phyloP scores from a whole-genome alignment of 2,888 invertebrate species.

The Drosophila villosipedis region DNA sequence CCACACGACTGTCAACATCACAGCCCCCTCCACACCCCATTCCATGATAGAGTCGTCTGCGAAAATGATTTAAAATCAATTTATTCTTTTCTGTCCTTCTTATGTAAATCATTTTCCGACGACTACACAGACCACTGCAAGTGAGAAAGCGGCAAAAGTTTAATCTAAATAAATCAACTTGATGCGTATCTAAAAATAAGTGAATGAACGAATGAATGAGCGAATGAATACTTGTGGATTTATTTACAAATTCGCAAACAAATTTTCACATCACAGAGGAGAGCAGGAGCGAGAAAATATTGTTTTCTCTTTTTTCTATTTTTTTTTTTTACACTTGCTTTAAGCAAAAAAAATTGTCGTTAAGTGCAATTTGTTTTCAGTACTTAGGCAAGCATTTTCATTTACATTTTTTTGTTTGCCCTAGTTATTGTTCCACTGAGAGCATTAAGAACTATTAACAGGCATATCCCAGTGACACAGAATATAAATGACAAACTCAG shows the following conservation, averaged over 20 bases:
- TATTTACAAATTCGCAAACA: constrained; percentile 82
- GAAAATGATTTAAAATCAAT: constrained; percentile 84
- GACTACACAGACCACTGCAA: constrained; percentile 41
- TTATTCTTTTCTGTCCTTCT: constrained; percentile 80
- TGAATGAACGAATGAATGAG: constrained; percentile 42
- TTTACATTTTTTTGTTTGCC: not conserved
- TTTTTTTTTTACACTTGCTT: constrained; percentile 3
- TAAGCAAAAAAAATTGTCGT: constrained; percentile 22
- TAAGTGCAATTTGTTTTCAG: constrained; percentile 36
- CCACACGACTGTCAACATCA: constrained; percentile 43
- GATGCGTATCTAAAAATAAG: constrained; percentile 74
- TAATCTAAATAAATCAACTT: constrained; percentile 82
- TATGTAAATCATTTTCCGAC: constrained; percentile 79
- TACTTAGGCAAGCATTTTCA: constrained; percentile 1
- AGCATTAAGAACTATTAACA: constrained; percentile 62
- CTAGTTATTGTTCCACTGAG: constrained; percentile 16
- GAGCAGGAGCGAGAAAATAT: constrained; percentile 2
- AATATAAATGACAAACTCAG: constrained; percentile 44
- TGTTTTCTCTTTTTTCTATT: not conserved
- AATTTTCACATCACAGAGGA: constrained; percentile 69
- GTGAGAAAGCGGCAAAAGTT: constrained; percentile 60
- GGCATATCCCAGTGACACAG: constrained; percentile 42
- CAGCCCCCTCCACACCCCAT: not conserved
- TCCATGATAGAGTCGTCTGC: constrained; percentile 49
- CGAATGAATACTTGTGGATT: constrained; percentile 64